phyloP scores from a whole-genome alignment of 2,888 invertebrate genomes.

The Zygothrica quintamaculata region DNA sequence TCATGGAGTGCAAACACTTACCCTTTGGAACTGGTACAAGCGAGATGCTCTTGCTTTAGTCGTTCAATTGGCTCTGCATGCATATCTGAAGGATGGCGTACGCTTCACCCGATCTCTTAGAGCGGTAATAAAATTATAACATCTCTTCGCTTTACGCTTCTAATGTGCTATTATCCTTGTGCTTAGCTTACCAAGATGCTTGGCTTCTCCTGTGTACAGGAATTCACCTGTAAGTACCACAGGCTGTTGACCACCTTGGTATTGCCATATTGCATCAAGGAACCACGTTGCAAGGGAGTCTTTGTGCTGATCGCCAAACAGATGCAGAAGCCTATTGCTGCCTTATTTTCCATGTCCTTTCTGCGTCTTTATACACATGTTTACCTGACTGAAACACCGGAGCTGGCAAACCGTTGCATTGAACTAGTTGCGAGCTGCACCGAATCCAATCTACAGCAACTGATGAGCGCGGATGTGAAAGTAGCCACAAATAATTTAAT shows the following conservation, averaged over 20 bases:
- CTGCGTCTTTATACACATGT: constrained; percentile 90
- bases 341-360: constrained; percentile 88
- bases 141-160: background rate
- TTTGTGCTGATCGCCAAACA: constrained; percentile 85
- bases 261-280: constrained; percentile 86
- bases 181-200: constrained; percentile 87
- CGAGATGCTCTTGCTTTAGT: constrained; percentile 80
- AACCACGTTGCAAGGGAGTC: constrained; percentile 85
- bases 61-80: constrained; percentile 75
- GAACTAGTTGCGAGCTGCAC: constrained; percentile 87
- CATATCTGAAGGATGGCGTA: constrained; percentile 77
- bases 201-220: constrained; percentile 88
- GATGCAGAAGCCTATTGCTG: constrained; percentile 83
- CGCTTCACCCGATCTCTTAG: constrained; percentile 76
- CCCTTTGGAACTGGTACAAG: constrained; percentile 84
- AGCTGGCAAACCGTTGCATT: constrained; percentile 87
- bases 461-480: constrained; percentile 87
- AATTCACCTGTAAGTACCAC: constrained; percentile 89
- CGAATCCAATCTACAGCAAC: constrained; percentile 85
- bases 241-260: constrained; percentile 89
- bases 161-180: constrained; percentile 5
- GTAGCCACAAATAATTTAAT: constrained; percentile 35
- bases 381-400: constrained; percentile 87
- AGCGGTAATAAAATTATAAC: constrained; percentile 51
- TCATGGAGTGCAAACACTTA: constrained; percentile 78